Base-by-base conservation (phyloP, 1,140 invertebrate species). In the Nephila pilipes region DNA sequence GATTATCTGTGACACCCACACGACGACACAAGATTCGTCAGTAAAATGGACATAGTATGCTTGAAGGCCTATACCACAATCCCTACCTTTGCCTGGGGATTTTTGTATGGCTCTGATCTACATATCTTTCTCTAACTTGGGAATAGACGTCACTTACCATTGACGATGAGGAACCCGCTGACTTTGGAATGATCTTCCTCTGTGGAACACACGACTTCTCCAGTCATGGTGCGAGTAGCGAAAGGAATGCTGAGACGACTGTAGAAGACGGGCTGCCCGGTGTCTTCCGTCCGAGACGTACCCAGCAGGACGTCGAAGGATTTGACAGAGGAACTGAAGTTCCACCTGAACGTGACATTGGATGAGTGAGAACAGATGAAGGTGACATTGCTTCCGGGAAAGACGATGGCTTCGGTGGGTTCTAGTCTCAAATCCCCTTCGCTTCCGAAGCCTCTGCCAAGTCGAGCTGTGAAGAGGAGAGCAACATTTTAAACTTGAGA, bases 351-450 rank as follows among this genome's bases (percentile, higher is more conserved):
- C 8, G 91, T 93, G 14, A 38, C 60, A 25, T 93, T 93, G 6
- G 16, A 65, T 0, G 55, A 54, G 32, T 93, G 54, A 20, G 85
- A 83, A 32, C 91, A 93, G n/a, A 63, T 38, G 69, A 93, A 93
- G 55, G 91, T 93, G 54, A 87, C 85, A 16, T 93, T 93, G 55
- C n/a, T 63, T 3, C 91, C 91, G 0, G 91, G 63, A 6, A 38
- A 87, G 63, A 93, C 83, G 46, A 93, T 93, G 46, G 91, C 63
- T 46, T 93, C 83, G 0, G 54, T 79, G 18, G 91, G 91, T 22
- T 87, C 83, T 65, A 93, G 16, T 20, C 10, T 81, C 46, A 90
- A 60, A 20, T 90, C 38, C 10, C 75, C 88, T 36, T 36, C 54
- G 12, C 14, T 87, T 36, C 60, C 22, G 29, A 32, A 75, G 6